Conservation (phyloP, 1,140 invertebrate genomes). For the Brachionus plicatilis region DNA sequence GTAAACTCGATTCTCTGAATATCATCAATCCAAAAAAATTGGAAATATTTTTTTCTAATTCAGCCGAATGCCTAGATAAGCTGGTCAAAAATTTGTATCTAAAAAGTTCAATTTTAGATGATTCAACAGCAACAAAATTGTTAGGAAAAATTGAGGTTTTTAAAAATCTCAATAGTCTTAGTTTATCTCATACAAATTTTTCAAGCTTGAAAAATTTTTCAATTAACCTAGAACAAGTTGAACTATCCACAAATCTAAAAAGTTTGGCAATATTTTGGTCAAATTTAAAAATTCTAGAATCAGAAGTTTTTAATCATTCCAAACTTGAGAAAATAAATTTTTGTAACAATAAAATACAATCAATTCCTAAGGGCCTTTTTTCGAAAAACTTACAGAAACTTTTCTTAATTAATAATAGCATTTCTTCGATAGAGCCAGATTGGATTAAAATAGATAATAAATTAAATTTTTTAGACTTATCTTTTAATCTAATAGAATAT, state of each 20-base stretch:
- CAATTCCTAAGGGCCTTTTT: not conserved
- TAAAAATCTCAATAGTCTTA: not conserved
- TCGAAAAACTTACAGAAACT: not conserved
- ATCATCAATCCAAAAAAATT: not conserved
- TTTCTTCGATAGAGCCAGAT: not conserved
- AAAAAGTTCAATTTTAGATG: not conserved
- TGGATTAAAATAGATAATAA: not conserved
- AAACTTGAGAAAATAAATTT: not conserved
- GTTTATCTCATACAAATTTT: not conserved
- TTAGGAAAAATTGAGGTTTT: not conserved
- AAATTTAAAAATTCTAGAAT: not conserved
- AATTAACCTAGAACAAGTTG: not conserved
- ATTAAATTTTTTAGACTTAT: not conserved
- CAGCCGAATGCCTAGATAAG: not conserved
- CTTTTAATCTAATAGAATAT: not conserved
- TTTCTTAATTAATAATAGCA: not conserved
- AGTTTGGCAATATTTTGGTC: not conserved
- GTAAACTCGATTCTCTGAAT: not conserved
- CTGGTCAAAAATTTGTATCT: not conserved
- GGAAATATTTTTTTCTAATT: not conserved
- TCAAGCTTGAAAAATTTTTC: not conserved
- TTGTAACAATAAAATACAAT: not conserved
- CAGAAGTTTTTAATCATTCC: not conserved
- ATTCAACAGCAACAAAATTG: not conserved
- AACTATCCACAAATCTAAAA: no score